Evolutionary conservation across 2,797 vertebrate genomes (phyloP).

Genomic region (Euphonia xanthogaster): DNA sequence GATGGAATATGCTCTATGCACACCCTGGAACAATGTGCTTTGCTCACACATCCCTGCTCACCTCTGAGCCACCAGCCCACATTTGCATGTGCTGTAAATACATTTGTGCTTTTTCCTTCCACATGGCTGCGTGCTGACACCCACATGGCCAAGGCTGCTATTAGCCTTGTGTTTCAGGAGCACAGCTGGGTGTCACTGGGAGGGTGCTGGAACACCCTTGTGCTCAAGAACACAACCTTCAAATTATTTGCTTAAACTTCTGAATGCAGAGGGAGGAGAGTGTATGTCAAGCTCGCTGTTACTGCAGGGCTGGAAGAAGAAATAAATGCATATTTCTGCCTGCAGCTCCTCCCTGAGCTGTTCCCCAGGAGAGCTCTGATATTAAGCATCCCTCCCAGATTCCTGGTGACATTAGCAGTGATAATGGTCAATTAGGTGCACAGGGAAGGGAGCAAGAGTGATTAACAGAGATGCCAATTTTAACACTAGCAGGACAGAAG

Average conservation of each 20-base stretch:
- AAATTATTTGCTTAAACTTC: not conserved
- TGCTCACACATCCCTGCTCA: rapidly evolving
- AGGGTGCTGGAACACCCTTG: not conserved
- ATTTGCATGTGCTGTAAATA: rapidly evolving
- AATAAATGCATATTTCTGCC: not conserved
- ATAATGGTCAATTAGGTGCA: not conserved
- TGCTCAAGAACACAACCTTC: not conserved
- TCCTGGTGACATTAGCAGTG: not conserved
- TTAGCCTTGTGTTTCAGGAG: not conserved
- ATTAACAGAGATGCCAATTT: not conserved
- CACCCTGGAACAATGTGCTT: rapidly evolving
- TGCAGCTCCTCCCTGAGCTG: not conserved
- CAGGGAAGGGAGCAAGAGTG: not conserved
- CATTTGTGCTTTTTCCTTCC: not conserved
- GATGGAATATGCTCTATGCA: rapidly evolving
- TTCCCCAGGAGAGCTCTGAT: not conserved
- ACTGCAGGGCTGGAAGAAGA: not conserved
- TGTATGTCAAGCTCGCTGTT: not conserved
- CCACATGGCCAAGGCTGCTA: not conserved
- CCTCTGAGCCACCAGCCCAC: not conserved
- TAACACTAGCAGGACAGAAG: not conserved
- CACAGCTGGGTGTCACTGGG: not conserved
- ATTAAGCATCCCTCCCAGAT: not conserved
- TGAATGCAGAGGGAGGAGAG: not conserved
- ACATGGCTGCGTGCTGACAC: rapidly evolving